These are phyloP conservation scores for Pseudomyrmex gracilis DNA, from an alignment of 1,140 invertebrate species.

Conservation along the genomic window DNA sequence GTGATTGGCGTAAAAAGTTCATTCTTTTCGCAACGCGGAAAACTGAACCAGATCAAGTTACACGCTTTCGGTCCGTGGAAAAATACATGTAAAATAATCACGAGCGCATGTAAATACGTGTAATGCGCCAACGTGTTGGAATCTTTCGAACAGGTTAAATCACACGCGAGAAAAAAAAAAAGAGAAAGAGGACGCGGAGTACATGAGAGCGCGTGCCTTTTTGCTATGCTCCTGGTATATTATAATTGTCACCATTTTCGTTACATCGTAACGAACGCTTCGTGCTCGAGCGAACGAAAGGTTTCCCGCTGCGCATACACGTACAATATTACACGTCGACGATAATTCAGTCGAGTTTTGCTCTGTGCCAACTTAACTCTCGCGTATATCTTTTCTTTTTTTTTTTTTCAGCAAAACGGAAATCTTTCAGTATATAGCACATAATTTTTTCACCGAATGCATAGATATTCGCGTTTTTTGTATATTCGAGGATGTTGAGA, in stretches of 20 bases:
- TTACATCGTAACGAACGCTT: conserved; percentile 16
- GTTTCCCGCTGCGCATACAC: no score
- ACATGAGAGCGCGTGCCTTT: background rate
- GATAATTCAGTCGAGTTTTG: conserved; percentile 41
- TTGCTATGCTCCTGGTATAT: no score
- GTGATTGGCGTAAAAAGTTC: conserved; percentile 7
- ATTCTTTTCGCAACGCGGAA: background rate
- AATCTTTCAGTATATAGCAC: background rate
- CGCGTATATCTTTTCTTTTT: conserved; percentile 29
- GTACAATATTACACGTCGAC: conserved; percentile 31
- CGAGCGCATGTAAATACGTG: conserved; percentile 60
- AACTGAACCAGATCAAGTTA: background rate
- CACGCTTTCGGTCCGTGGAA: background rate
- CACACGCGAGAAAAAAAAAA: background rate
- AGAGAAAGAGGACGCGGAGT: no score
- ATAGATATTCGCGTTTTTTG: conserved; percentile 29
- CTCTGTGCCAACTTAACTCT: conserved; percentile 44
- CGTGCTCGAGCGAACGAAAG: conserved; percentile 20
- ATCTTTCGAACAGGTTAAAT: conserved; percentile 2
- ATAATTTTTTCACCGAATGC: background rate
- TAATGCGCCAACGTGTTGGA: background rate
- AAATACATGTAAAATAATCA: conserved; percentile 50
- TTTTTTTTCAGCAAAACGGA: background rate
- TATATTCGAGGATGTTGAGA: conserved; percentile 22
- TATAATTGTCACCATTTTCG: conserved; percentile 13